A percentile compares a stretch with the other conserved stretches of the same genome.
Evolutionary conservation across 1,140 invertebrate genomes (phyloP).

Genomic region (Hycleus phaleratus): DNA sequence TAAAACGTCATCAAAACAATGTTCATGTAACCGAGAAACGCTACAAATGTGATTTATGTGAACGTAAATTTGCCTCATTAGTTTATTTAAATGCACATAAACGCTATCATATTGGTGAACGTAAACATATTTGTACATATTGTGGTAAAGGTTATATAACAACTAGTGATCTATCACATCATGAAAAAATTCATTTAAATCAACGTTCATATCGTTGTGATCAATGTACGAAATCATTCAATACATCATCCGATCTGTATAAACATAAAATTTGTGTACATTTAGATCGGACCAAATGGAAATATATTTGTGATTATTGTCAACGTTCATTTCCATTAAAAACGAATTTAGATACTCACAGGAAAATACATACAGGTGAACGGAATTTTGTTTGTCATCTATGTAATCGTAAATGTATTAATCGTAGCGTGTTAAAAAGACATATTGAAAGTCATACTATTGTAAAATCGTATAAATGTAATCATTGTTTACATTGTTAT

Average conservation of each 20-base stretch:
- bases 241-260: conserved; percentile 31
- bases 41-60: conserved; percentile 60
- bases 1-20: conserved; percentile 24
- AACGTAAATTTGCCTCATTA: conserved; percentile 61
- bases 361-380: conserved; percentile 35
- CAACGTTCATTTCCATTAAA: conserved; percentile 27
- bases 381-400: conserved; percentile 34
- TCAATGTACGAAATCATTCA: conserved; percentile 30
- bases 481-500: conserved; percentile 21
- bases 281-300: conserved; percentile 26
- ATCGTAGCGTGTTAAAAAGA: conserved; percentile 19
- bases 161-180: conserved; percentile 30
- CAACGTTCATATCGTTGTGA: conserved; percentile 29
- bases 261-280: conserved; percentile 34
- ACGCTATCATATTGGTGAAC: conserved; percentile 48
- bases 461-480: conserved; percentile 24
- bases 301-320: conserved; percentile 27
- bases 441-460: conserved; percentile 29
- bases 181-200: conserved; percentile 32
- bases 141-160: conserved; percentile 62
- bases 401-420: conserved; percentile 30
- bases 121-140: conserved; percentile 53
- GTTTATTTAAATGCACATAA: conserved; percentile 62
- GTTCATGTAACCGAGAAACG: conserved; percentile 54
- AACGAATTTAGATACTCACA: conserved; percentile 30